A percentile compares a stretch with the other conserved stretches of the same genome.
Conservation (phyloP, 2,888 invertebrate species). For the Machimus atricapillus region DNA sequence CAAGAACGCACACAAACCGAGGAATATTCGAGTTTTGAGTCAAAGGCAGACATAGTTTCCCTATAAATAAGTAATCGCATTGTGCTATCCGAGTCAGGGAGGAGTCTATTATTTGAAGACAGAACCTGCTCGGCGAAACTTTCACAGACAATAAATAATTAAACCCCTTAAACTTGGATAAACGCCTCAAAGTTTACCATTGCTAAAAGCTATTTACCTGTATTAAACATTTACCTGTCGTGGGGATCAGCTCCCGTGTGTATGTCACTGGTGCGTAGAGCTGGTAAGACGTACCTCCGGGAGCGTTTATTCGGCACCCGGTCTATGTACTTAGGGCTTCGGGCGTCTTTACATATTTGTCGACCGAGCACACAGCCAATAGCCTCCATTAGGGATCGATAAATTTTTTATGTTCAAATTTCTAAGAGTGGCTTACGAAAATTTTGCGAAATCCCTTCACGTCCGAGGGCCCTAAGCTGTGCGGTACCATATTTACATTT, state of each 20-base stretch:
- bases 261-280: conserved; percentile 9
- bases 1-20: not conserved
- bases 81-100: conserved; percentile 10
- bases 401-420: conserved; percentile 35
- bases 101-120: conserved; percentile 40
- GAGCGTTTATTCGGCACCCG: conserved; percentile 6
- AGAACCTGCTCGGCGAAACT: conserved; percentile 23
- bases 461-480: not conserved
- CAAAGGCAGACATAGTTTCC: conserved; percentile 10
- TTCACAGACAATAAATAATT: conserved; percentile 45
- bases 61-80: conserved; percentile 25
- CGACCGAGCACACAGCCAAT: not conserved
- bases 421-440: conserved; percentile 17
- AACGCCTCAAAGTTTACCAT: conserved; percentile 46
- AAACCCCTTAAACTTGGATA: conserved; percentile 46
- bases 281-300: conserved; percentile 5
- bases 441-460: conserved; percentile 26
- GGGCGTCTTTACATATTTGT: conserved; percentile 28
- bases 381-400: conserved; percentile 26
- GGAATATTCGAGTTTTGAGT: not conserved
- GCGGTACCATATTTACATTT: not conserved
- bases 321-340: not conserved
- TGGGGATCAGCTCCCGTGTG: conserved; percentile 5
- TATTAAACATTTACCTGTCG: conserved; percentile 44
- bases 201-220: conserved; percentile 46